Percentiles rank a stretch among this genome's conserved stretches.
Conservation (phyloP, 2,888 invertebrate species). For the Rhyacophila evoluta region DNA sequence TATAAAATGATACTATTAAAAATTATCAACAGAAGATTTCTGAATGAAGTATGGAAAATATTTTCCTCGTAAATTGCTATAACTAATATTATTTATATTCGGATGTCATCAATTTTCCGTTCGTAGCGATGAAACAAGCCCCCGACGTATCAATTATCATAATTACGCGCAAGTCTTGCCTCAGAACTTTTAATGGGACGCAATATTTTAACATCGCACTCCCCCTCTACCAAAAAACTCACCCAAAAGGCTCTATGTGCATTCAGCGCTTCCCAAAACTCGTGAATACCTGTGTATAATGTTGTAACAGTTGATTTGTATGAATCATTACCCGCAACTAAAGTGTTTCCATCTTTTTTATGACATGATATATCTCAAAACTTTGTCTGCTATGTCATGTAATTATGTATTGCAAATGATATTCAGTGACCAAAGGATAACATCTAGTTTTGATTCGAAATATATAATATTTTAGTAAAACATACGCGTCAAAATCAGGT, state of each 20-base stretch:
- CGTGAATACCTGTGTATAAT: background rate
- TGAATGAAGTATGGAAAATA: too few species aligned
- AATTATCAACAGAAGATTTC: too few species aligned
- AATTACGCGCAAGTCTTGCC: background rate
- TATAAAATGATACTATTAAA: too few species aligned
- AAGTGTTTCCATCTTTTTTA: background rate
- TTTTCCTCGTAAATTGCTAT: too few species aligned
- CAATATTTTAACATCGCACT: background rate
- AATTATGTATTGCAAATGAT: too few species aligned
- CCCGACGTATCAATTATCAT: background rate
- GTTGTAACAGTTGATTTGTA: too few species aligned
- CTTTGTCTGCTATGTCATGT: too few species aligned
- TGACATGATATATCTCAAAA: background rate
- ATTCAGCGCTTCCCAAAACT: background rate
- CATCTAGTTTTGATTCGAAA: too few species aligned
- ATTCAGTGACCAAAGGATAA: too few species aligned
- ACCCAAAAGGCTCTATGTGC: background rate
- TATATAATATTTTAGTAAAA: too few species aligned
- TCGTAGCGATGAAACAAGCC: background rate
- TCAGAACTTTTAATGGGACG: background rate
- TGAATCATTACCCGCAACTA: too few species aligned
- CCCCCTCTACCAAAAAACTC: background rate
- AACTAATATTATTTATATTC: background rate
- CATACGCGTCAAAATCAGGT: too few species aligned
- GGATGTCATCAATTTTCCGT: constrained; percentile 5